Percentiles rank a stretch among this genome's conserved stretches.
Conservation (phyloP, 2,888 invertebrate genomes). For the Xylota segnis region DNA sequence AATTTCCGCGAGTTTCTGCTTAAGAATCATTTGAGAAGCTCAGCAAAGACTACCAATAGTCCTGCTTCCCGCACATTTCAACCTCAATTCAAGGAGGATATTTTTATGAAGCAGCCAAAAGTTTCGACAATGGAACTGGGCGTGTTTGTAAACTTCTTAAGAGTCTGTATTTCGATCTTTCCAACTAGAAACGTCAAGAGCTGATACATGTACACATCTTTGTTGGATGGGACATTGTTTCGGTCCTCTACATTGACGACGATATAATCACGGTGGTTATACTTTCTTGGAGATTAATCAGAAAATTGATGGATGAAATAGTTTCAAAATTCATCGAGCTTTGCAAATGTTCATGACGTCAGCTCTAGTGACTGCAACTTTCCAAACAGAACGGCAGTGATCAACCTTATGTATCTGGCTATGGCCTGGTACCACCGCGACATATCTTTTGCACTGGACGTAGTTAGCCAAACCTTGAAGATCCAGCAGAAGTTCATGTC, state of each 20-base stretch:
- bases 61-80: conserved; percentile 59
- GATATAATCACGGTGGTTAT: conserved; percentile 65
- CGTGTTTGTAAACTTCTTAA: conserved; percentile 73
- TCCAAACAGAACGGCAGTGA: conserved; percentile 60
- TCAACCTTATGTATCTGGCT: conserved; percentile 57
- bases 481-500: conserved; percentile 30
- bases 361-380: background rate
- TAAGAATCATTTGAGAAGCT: conserved; percentile 20
- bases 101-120: conserved; percentile 68
- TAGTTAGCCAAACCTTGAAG: conserved; percentile 48
- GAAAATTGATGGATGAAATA: conserved; percentile 13
- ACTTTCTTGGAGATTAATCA: conserved; percentile 37
- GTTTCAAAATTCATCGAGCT: conserved; percentile 1
- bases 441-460: conserved; percentile 48
- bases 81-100: conserved; percentile 76
- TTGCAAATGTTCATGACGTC: background rate
- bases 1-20: background rate
- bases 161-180: conserved; percentile 75
- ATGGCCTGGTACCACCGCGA: conserved; percentile 62
- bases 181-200: conserved; percentile 73
- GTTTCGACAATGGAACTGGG: conserved; percentile 71
- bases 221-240: conserved; percentile 62
- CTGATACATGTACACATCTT: conserved; percentile 79
- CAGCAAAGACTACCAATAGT: background rate
- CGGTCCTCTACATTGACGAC: conserved; percentile 79